Conservation (phyloP, 2,113 vertebrate genomes). For the Pomatorhinus ruficollis region DNA sequence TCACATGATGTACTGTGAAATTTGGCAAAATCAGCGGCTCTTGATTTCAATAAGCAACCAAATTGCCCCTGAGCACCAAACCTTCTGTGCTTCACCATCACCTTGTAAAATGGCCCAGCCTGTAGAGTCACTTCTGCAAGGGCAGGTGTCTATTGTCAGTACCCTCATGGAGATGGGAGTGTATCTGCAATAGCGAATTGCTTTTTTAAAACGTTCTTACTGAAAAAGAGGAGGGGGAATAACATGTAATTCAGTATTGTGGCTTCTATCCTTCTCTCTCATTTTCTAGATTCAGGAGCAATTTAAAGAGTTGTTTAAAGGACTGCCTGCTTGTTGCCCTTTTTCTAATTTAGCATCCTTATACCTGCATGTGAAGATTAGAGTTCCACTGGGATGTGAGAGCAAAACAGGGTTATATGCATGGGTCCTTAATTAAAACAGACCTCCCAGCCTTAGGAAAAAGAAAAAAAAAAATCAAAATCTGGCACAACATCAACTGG, state of each 20-base stretch:
- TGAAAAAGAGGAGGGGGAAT: background rate
- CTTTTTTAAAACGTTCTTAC: background rate
- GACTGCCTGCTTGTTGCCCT: background rate
- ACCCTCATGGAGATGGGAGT: background rate
- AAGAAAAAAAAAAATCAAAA: background rate
- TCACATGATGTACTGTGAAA: background rate
- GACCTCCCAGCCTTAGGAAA: background rate
- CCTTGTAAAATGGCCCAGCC: background rate
- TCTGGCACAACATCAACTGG: background rate
- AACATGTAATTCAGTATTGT: background rate
- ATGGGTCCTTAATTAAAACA: slow-evolving; percentile 41
- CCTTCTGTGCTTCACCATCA: background rate
- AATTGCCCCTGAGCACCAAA: background rate
- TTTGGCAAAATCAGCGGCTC: background rate
- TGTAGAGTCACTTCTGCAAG: background rate
- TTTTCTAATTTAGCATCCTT: background rate
- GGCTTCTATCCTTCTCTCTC: background rate
- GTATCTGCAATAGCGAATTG: background rate
- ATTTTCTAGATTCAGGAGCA: background rate
- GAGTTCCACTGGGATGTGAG: background rate
- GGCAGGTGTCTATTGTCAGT: background rate
- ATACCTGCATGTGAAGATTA: background rate
- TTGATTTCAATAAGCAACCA: background rate
- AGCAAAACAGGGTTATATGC: background rate
- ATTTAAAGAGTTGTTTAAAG: background rate